Evolutionary conservation across 2,113 vertebrate species (phyloP).

Genomic region (Heterotis niloticus): DNA sequence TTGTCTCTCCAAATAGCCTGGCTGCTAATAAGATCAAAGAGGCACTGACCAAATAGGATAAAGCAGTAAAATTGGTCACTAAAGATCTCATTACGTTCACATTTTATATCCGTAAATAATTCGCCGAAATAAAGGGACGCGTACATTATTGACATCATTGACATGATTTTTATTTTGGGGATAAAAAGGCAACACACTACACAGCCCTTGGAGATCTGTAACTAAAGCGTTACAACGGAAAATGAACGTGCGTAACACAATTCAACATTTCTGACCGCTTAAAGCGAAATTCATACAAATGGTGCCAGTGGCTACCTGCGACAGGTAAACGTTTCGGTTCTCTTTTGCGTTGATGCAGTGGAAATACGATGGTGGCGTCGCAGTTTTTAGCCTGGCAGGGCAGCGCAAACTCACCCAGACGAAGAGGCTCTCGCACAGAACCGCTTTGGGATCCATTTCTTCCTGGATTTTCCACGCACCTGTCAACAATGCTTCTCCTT

Average conservation of each 20-base stretch:
- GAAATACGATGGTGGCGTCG: neutral
- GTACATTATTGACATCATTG: neutral
- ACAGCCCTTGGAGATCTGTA: too few species aligned
- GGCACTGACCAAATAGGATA: slow-evolving; percentile 8
- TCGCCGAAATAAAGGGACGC: neutral
- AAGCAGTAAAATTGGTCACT: neutral
- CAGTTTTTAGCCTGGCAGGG: neutral
- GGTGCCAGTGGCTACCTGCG: slow-evolving; percentile 34
- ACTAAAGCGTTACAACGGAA: too few species aligned
- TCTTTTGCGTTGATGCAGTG: neutral
- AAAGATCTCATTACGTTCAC: neutral
- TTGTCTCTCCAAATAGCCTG: slow-evolving; percentile 33
- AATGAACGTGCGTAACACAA: too few species aligned
- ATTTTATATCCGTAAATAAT: neutral
- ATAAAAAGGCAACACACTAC: too few species aligned
- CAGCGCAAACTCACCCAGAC: slow-evolving; percentile 68
- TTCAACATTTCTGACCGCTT: too few species aligned
- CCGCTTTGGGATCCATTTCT: slow-evolving; percentile 63
- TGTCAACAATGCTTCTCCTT: slow-evolving; percentile 56
- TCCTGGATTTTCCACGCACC: slow-evolving; percentile 47
- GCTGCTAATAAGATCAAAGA: slow-evolving; percentile 47
- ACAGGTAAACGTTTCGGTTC: slow-evolving; percentile 47
- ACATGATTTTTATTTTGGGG: slow-evolving; percentile 26
- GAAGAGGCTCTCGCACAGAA: slow-evolving; percentile 67
- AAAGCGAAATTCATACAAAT: too few species aligned